These are phyloP conservation scores for Andrena bicolor DNA, from an alignment of 2,888 invertebrate species.

Conservation along the genomic window DNA sequence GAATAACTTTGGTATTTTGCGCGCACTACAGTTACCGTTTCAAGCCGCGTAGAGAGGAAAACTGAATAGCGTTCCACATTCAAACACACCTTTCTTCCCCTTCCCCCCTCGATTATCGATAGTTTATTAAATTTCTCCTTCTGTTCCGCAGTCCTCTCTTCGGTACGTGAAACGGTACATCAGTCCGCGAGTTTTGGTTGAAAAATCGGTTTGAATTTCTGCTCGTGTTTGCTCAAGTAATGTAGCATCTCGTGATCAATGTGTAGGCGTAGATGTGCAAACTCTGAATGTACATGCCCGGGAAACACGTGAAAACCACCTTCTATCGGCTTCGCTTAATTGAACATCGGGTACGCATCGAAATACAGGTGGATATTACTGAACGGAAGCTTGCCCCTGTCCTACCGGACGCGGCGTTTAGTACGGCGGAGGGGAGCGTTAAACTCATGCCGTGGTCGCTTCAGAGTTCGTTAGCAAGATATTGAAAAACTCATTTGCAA, in stretches of 20 bases:
- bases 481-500: constrained; percentile 22
- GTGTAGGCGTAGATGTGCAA: constrained; percentile 4
- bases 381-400: background rate
- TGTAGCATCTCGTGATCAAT: constrained; percentile 11
- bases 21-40: constrained; percentile 24
- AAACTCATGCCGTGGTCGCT: background rate
- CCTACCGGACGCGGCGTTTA: background rate
- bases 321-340: constrained; percentile 12
- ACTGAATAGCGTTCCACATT: background rate
- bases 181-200: constrained; percentile 12
- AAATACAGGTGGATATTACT: background rate
- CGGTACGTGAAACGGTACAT: constrained; percentile 39
- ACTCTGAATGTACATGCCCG: constrained; percentile 4
- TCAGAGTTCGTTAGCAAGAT: constrained; percentile 11
- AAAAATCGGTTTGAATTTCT: constrained; percentile 9
- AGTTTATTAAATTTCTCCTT: background rate
- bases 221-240: background rate
- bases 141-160: constrained; percentile 17
- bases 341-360: background rate
- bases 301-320: constrained; percentile 60
- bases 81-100: no score
- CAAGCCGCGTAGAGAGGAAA: constrained; percentile 33
- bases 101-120: background rate
- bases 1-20: constrained; percentile 14
- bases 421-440: background rate